Base-by-base conservation (phyloP, 2,797 vertebrate genomes). In the Helostoma temminkii region DNA sequence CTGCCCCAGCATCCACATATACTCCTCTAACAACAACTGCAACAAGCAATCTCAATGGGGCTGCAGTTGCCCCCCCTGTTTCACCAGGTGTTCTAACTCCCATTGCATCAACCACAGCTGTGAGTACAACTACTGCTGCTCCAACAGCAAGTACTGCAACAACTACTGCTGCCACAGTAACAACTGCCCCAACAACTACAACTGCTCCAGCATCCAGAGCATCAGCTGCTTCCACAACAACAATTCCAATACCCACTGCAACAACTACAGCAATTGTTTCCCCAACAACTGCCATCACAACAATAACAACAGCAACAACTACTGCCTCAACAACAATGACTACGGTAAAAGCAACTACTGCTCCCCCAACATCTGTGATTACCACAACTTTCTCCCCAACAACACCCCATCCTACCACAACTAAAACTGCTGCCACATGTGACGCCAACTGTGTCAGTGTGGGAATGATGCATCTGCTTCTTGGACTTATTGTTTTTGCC, bases 1-100 rank as follows among this genome's bases (percentile, higher is more conserved):
- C 37, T 8, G 9, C 24, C 12, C 14, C 28, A 9, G 0, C 32
- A 1, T 8, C 18, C 1, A 1, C 58, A n/a, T 26, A 21, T 0
- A 25, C 59, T 1, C 2, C 15, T 8, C 0, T 14, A 0, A 4
- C 37, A 22, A 0, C 47, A 18, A 22, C 60, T 11, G n/a, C 12
- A 6, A 34, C 18, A 4, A 5, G 2, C 0, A 41, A n/a, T n/a
- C n/a, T n/a, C n/a, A n/a, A n/a, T n/a, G n/a, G n/a, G n/a, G n/a
- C n/a, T n/a, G n/a, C n/a, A n/a, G n/a, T n/a, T n/a, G n/a, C n/a
- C n/a, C n/a, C n/a, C n/a, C n/a, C n/a, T n/a, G n/a, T n/a, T n/a
- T n/a, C n/a, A n/a, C n/a, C n/a, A n/a, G n/a, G n/a, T n/a, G n/a
- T n/a, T n/a, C n/a, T n/a, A n/a, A n/a, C n/a, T n/a, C n/a, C n/a